phyloP scores from a whole-genome alignment of 2,888 invertebrate genomes.

The Idaea biselata region DNA sequence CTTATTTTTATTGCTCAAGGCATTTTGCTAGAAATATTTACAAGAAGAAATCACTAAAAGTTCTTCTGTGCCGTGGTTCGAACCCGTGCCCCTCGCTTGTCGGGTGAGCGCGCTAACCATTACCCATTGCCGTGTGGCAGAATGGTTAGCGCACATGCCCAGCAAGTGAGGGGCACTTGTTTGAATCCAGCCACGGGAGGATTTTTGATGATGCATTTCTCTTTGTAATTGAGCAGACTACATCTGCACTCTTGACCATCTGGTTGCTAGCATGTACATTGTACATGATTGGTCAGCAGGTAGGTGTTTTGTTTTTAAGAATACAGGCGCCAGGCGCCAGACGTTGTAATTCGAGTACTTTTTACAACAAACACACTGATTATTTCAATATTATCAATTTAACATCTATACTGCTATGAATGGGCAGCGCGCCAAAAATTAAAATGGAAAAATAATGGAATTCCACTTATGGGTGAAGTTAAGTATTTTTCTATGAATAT shows the following conservation, averaged over 20 bases:
- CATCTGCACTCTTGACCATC: neutral
- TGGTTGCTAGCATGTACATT: neutral
- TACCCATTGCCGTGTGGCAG: no score
- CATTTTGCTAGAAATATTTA: no score
- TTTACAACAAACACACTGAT: neutral
- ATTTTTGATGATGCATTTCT: no score
- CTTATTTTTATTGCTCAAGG: no score
- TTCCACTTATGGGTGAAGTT: slow-evolving; percentile 1
- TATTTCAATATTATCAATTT: neutral
- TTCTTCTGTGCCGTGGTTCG: no score
- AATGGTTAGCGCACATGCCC: no score
- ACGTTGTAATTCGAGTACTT: neutral
- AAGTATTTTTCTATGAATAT: neutral
- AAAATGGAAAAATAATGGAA: neutral
- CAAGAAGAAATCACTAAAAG: no score
- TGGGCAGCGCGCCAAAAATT: neutral
- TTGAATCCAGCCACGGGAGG: no score
- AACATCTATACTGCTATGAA: neutral
- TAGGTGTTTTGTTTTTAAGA: neutral
- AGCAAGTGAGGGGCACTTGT: no score
- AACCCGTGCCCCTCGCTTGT: no score
- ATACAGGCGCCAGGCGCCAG: neutral
- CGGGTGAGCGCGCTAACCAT: no score
- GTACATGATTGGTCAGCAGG: neutral
- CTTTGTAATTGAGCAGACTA: no score